Evolutionary conservation across 2,113 vertebrate species (phyloP), one percentile per base, ranked within the genome.

Genomic region (Sturnus vulgaris): DNA sequence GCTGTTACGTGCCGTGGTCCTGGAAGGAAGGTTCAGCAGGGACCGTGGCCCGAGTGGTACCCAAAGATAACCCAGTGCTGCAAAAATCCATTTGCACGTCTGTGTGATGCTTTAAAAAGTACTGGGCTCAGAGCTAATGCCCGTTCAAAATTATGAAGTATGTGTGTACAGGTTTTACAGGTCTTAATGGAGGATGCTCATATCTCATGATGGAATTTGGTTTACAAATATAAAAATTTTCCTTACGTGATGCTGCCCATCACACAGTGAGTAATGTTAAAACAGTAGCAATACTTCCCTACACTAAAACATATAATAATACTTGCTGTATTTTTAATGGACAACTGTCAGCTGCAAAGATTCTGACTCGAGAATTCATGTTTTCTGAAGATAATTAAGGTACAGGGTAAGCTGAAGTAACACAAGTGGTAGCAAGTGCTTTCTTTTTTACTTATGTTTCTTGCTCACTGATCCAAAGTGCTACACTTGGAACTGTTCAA

Each of bases 71-170:
- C 30, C 9, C 31, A n/a, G 13, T 16, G 33, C 24, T 47, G 35
- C 33, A 30, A 13, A 77, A 76, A 27, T 23, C 28, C 18, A 2
- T 28, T 11, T 15, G 23, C 2, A 0, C 16, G 1, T 65, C 3
- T n/a, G 7, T 42, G 11, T 21, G 24, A 50, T 44, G 59, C 30
- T 50, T 66, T 47, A 46, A 35, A 40, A 69, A 24, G 13, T 23
- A 10, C 20, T 23, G 31, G 44, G 17, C 5, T 50, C 12, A 4
- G 10, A 14, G 63, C 27, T 55, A 39, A 19, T 39, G 28, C 42
- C 33, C 0, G 0, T 49, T 49, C 35, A 52, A 55, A 73, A 37
- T 20, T 15, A 12, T 5, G 19, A 24, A n/a, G n/a, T 5, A 2
- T 5, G 1, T 20, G 7, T 80, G 18, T 59, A 42, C 31, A 12